These are phyloP conservation scores for Anorthoa munda DNA, from an alignment of 2,888 invertebrate species.

Conservation along the genomic window DNA sequence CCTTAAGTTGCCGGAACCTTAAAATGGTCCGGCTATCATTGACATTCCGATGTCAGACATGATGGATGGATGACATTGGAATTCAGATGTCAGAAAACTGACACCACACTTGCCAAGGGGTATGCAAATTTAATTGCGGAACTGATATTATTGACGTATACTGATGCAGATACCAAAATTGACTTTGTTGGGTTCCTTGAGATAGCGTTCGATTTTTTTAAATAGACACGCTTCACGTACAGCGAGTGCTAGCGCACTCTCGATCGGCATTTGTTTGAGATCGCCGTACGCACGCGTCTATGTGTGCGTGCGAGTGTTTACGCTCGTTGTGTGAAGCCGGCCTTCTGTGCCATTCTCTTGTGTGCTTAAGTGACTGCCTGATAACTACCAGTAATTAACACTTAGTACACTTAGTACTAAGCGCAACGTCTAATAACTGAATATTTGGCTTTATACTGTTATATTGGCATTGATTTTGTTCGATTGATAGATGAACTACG, in stretches of 20 bases:
- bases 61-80: too few species aligned
- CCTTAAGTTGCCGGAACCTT: too few species aligned
- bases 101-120: too few species aligned
- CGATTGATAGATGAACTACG: neutral
- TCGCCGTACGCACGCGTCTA: neutral
- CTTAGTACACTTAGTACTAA: constrained; percentile 23
- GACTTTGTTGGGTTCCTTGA: too few species aligned
- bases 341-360: neutral
- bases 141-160: too few species aligned
- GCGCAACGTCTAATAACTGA: constrained; percentile 21
- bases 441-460: constrained; percentile 15
- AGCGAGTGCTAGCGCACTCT: neutral
- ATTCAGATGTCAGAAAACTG: too few species aligned
- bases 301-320: neutral
- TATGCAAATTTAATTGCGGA: too few species aligned
- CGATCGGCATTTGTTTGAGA: neutral
- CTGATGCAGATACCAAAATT: too few species aligned
- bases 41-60: too few species aligned
- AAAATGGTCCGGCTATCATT: too few species aligned
- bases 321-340: neutral
- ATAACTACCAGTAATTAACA: constrained; percentile 52
- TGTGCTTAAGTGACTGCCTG: constrained; percentile 13
- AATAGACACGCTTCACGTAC: neutral
- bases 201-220: too few species aligned
- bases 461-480: neutral